These are phyloP conservation scores for Scrobipalpa costella DNA, from an alignment of 2,888 invertebrate species.

Conservation along the genomic window DNA sequence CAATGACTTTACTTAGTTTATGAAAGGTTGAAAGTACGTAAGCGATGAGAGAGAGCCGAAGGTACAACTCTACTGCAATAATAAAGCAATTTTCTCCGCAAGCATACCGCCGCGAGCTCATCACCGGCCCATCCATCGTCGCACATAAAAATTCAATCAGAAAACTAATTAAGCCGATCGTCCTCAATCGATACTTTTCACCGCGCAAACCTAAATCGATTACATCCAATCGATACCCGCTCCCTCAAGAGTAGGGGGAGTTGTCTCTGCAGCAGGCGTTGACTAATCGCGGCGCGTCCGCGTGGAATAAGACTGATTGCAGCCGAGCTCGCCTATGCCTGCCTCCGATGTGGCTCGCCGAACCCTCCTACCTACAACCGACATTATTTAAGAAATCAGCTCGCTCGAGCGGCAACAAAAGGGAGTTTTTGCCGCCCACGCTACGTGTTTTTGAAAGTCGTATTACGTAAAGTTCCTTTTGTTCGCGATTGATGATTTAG, in stretches of 20 bases:
- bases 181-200: constrained; percentile 62
- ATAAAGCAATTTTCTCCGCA: constrained; percentile 1
- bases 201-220: constrained; percentile 69
- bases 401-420: constrained; percentile 74
- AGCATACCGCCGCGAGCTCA: constrained; percentile 14
- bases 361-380: constrained; percentile 72
- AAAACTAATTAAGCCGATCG: constrained; percentile 46
- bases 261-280: constrained; percentile 79
- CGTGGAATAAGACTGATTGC: constrained; percentile 81
- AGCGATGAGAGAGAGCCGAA: neutral
- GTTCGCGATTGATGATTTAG: constrained; percentile 27
- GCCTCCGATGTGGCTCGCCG: constrained; percentile 68
- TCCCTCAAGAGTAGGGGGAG: constrained; percentile 62
- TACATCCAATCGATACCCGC: constrained; percentile 71
- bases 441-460: constrained; percentile 64
- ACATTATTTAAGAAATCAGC: constrained; percentile 81
- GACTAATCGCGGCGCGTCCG: constrained; percentile 79
- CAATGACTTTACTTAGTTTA: neutral
- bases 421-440: constrained; percentile 73
- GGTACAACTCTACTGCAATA: neutral
- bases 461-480: constrained; percentile 44
- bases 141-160: constrained; percentile 21
- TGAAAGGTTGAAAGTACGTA: neutral
- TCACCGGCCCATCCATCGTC: constrained; percentile 5
- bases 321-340: constrained; percentile 73